Base-by-base conservation (phyloP, 1,140 invertebrate genomes). In the Oedothorax gibbosus region DNA sequence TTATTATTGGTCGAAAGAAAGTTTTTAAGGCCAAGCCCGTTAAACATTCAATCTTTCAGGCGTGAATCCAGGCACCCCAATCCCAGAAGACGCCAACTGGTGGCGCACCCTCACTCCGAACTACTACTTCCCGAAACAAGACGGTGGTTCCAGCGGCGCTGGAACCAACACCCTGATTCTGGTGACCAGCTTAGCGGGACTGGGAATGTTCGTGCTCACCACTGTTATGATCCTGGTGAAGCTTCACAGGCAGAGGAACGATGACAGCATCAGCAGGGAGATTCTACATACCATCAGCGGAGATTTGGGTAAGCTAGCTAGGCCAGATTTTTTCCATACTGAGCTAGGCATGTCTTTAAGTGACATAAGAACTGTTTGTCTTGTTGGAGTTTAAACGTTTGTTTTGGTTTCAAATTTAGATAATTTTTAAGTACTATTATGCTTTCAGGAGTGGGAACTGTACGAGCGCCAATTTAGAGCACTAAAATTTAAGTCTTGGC, bases 131-230 rank as follows among this genome's bases (percentile, higher is more conserved):
- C 82, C 86, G 0, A 86, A 85, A 66, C 21, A 72, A 0, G 78
- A 76, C 0, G 18, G 60, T 7, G 54, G 75, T 10, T 71, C 72
- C 4, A 35, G 35, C 35, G 69, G 71, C 0, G 69, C 77, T 15
- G 86, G 86, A 0, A 87, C 87, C 57, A 86, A 86, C 35, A 87
- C 86, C 12, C 76, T 87, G 18, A 87, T 87, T 14, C 51, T 87
- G 21, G 62, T 87, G n/a, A 87, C 82, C 0, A 85, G 86, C 20
- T 56, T 87, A 20, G 87, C 87, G 5, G 87, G 87, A 7, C 64
- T 87, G 15, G 87, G 86, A 7, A 87, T 87, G 86, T 87, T 87
- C 21, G 68, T 87, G 7, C 68, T 87, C 49, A 87, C 87, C 5
- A 87, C 86, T 0, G 79, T 86, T 21, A 69, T 87, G 76, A 87